phyloP scores from a whole-genome alignment of 2,797 vertebrate species.

The Smutsia gigantea region DNA sequence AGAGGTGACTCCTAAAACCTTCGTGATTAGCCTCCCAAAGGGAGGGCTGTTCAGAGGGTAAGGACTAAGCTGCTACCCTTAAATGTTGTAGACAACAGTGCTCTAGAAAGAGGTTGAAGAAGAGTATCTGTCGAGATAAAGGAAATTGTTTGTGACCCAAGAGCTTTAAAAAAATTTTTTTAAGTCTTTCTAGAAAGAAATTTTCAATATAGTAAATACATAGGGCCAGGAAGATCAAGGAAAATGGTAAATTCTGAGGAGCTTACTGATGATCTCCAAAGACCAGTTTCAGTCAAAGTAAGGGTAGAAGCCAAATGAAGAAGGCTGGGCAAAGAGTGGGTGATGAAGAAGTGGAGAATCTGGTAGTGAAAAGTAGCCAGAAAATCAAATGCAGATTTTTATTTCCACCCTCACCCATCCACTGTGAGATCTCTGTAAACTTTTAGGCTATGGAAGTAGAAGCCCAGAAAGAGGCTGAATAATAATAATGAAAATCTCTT shows the following conservation, averaged over 20 bases:
- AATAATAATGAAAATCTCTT: slow-evolving; percentile 27
- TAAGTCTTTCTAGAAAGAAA: not conserved
- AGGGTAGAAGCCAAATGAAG: not conserved
- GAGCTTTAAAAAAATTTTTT: not conserved
- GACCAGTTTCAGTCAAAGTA: not conserved
- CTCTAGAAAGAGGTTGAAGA: not conserved
- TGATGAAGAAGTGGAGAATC: not conserved
- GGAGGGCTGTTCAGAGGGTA: not conserved
- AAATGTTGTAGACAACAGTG: not conserved
- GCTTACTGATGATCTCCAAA: not conserved
- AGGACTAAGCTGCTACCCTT: not conserved
- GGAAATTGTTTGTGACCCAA: not conserved
- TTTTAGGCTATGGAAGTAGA: not conserved
- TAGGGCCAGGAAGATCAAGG: not conserved
- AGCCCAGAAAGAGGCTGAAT: not conserved
- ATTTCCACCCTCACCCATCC: not conserved
- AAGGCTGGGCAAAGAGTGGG: not conserved
- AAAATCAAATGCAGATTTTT: not conserved
- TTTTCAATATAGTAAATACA: not conserved
- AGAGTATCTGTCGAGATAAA: not conserved
- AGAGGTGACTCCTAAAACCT: not conserved
- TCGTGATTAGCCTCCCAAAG: not conserved
- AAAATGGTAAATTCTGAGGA: not conserved
- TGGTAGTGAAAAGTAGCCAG: not conserved
- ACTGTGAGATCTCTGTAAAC: not conserved